phyloP scores from a whole-genome alignment of 2,797 vertebrate genomes.

The Ctenochaetus hawaiiensis region DNA sequence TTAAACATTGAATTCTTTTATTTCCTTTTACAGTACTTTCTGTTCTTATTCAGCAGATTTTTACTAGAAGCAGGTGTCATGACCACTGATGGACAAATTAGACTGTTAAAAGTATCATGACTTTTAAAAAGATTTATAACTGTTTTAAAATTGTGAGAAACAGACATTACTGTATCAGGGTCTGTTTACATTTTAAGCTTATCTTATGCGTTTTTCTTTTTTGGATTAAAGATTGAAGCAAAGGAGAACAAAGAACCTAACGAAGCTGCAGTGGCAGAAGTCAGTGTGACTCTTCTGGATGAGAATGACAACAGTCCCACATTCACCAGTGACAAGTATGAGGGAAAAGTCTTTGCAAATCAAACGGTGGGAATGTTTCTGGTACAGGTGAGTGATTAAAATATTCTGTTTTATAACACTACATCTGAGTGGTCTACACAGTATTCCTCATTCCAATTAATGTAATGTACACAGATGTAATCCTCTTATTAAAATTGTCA shows the following conservation, averaged over 20 bases:
- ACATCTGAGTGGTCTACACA: too few relatives aligned
- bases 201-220: neutral
- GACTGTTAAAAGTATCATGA: neutral
- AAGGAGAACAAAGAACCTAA: slow-evolving; percentile 67
- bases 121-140: neutral
- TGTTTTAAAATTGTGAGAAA: neutral
- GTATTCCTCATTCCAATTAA: neutral
- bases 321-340: slow-evolving; percentile 74
- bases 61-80: neutral
- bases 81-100: neutral
- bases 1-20: too few relatives aligned
- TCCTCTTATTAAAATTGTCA: neutral
- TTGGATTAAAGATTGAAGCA: slow-evolving; percentile 80
- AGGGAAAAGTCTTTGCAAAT: slow-evolving; percentile 75
- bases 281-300: slow-evolving; percentile 80
- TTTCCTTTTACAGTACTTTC: too few relatives aligned
- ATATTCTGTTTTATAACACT: neutral
- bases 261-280: fast-evolving
- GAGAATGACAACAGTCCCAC: slow-evolving; percentile 87
- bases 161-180: neutral
- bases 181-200: neutral
- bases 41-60: too few relatives aligned
- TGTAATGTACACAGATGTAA: neutral
- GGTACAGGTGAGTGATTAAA: slow-evolving; percentile 77
- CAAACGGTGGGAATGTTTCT: slow-evolving; percentile 82